Percentiles rank a stretch among this genome's conserved stretches.
These are phyloP conservation scores for Lydus trimaculatus DNA, from an alignment of 2,888 invertebrate genomes.

Conservation along the genomic window DNA sequence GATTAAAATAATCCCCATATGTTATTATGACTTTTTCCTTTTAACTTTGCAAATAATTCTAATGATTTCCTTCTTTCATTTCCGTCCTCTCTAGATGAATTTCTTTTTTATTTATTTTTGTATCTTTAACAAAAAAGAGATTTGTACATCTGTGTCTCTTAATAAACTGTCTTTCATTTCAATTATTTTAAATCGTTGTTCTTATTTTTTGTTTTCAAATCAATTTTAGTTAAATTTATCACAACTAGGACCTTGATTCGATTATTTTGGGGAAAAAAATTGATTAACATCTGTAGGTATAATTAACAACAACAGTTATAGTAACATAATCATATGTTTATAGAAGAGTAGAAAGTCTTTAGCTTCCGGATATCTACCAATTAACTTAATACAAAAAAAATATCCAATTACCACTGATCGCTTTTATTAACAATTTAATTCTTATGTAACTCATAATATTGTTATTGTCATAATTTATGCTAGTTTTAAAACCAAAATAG, in stretches of 20 bases:
- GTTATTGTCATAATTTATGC: background rate
- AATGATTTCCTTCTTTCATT: conserved; percentile 2
- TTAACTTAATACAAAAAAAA: conserved; percentile 21
- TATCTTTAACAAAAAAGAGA: background rate
- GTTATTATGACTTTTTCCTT: background rate
- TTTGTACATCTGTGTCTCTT: background rate
- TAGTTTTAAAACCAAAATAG: no score
- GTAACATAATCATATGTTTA: background rate
- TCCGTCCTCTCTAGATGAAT: background rate
- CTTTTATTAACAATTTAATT: background rate
- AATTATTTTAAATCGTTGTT: background rate
- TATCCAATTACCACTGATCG: conserved; percentile 8
- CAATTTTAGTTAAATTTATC: background rate
- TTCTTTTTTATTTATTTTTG: conserved; percentile 6
- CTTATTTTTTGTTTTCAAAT: background rate
- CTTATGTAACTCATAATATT: conserved; percentile 11
- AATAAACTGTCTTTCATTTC: background rate
- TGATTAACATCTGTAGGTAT: conserved; percentile 9
- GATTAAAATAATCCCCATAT: background rate
- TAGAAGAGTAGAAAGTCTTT: conserved; percentile 18
- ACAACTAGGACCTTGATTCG: background rate
- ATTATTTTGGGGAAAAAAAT: background rate
- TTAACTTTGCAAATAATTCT: background rate
- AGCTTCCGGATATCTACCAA: conserved; percentile 23
- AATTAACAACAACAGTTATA: conserved; percentile 8